Evolutionary conservation across 2,113 vertebrate species (phyloP), one percentile per base, ranked within the genome.

Genomic region (Pionites leucogaster): DNA sequence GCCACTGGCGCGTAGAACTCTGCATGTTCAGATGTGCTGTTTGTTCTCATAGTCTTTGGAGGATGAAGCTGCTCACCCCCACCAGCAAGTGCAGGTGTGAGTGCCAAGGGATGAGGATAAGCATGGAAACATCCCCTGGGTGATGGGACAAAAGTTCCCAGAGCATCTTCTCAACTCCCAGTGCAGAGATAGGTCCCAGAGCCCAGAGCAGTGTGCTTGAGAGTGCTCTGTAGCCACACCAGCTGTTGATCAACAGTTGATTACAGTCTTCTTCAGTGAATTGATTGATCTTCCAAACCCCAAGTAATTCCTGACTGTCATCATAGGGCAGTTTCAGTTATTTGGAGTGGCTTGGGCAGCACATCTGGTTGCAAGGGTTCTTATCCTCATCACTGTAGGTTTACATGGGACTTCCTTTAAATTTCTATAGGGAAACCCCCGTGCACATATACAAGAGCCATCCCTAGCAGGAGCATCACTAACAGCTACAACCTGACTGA

Each of bases 121-220:
- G 42, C 17, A 8, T 25, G 59, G 65, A n/a, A 78, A 62, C 1
- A 1, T 24, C 13, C 42, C 31, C 41, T 7, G 10, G 37, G 12
- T 5, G 5, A 13, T 6, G 76, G 44, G 52, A 68, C 0, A 0
- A 5, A 70, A 55, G 46, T 3, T 86, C 33, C 28, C 14, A 11
- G 57, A 44, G n/a, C 49, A 33, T 17, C 62, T 12, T 57, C n/a
- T 37, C 33, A 33, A 19, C 33, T 39, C 15, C 31, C 16, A 9
- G 52, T 10, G 27, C 41, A 1, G 8, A 37, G 35, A 11, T 7
- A 27, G 15, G 17, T 31, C 39, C 37, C 8, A 0, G 37, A 31
- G 84, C 70, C 35, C 2, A 14, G 49, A 65, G 6, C 10, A 1
- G 4, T 1, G 12, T 10, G 44, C 17, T 23, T 6, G 11, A 15